Conservation (phyloP, 2,888 invertebrate species). For the Colostygia pectinataria region DNA sequence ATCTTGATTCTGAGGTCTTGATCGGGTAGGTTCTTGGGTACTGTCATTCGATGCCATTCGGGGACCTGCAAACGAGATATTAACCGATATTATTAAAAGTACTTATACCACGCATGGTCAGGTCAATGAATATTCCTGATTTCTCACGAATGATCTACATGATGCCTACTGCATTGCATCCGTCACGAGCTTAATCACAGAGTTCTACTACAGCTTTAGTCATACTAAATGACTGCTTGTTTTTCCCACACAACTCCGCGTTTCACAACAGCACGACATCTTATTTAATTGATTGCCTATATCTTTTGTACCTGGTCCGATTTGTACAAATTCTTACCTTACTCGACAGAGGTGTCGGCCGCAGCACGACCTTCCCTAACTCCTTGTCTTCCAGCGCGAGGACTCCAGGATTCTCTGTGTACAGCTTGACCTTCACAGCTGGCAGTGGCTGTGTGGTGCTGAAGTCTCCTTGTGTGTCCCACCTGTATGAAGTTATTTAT, state of each 20-base stretch:
- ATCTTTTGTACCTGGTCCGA: too few species aligned
- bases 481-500: conserved; percentile 81
- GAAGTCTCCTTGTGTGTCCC: conserved; percentile 99
- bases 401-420: conserved; percentile 98
- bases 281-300: too few species aligned
- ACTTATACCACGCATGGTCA: too few species aligned
- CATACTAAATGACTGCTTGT: too few species aligned
- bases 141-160: too few species aligned
- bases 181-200: too few species aligned
- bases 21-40: conserved; percentile 97
- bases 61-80: conserved; percentile 85
- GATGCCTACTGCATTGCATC: too few species aligned
- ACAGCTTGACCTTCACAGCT: conserved; percentile 98
- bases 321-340: conserved; percentile 82
- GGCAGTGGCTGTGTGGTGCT: conserved; percentile 98
- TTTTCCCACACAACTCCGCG: neutral
- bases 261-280: too few species aligned
- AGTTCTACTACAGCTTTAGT: too few species aligned
- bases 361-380: conserved; percentile 94
- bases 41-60: conserved; percentile 99
- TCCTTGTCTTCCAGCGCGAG: conserved; percentile 99
- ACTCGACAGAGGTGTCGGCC: conserved; percentile 93
- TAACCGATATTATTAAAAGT: too few species aligned
- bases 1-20: conserved; percentile 98
- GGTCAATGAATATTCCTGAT: too few species aligned